Evolutionary conservation across 37 sponge, comb jelly and placozoan genomes (phyloP).

Genomic region (Halisarca cf. caerulea): DNA sequence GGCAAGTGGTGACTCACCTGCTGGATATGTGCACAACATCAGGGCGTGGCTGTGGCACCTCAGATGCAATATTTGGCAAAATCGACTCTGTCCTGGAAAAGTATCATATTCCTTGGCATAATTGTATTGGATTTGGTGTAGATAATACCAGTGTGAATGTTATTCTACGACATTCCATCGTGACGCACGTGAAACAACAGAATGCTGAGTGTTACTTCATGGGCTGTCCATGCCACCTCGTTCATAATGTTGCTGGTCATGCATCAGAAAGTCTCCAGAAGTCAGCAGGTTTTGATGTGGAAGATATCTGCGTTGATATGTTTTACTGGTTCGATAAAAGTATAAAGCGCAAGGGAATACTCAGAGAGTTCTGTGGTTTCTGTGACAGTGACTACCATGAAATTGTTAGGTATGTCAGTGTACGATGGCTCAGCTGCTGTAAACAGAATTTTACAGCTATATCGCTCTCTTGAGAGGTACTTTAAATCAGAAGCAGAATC

Average conservation of each 20-base stretch:
- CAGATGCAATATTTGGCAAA: conserved; percentile 45
- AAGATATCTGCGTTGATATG: conserved; percentile 46
- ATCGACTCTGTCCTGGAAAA: conserved; percentile 35
- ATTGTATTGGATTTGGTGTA: conserved; percentile 57
- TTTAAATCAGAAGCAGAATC: conserved; percentile 26
- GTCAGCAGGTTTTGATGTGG: conserved; percentile 43
- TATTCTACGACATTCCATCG: conserved; percentile 35
- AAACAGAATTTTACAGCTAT: conserved; percentile 13
- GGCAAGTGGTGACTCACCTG: conserved; percentile 36
- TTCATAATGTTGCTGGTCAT: conserved; percentile 26
- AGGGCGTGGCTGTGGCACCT: conserved; percentile 37
- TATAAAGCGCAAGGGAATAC: conserved; percentile 32
- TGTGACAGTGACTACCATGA: conserved; percentile 53
- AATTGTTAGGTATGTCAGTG: conserved; percentile 44
- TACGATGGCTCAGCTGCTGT: conserved; percentile 33
- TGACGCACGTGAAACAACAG: conserved; percentile 28
- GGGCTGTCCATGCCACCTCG: conserved; percentile 43
- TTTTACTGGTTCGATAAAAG: conserved; percentile 63
- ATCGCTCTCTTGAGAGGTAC: background rate
- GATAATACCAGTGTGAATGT: conserved; percentile 47
- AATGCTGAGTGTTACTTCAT: conserved; percentile 37
- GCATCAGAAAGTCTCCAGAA: conserved; percentile 28
- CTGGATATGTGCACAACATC: conserved; percentile 62
- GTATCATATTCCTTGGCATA: conserved; percentile 40
- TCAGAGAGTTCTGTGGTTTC: conserved; percentile 51